Base-by-base conservation (phyloP, 2,113 vertebrate genomes). In the Triplophysa tibetana region DNA sequence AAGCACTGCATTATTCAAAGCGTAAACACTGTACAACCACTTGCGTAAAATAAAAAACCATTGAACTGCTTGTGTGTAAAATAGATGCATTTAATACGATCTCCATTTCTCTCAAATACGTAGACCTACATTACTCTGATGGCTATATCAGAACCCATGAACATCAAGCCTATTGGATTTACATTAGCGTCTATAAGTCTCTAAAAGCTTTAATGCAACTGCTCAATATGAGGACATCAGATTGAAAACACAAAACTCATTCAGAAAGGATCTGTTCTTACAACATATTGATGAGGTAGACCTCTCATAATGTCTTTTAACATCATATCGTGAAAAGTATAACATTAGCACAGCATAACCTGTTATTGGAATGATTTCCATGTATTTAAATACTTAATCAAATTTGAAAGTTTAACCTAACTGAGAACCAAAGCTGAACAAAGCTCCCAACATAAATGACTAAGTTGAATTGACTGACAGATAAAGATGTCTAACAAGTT, bases 1-100 rank as follows among this genome's bases (percentile, higher is more conserved):
- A 5, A 14, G 62, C 26, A 29, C 48, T 70, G 50, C 29, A 81
- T 78, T 83, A 86, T 84, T 85, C 60, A 85, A 54, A 43, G 69
- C 67, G 4, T 56, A 24, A 48, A 26, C 45, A 16, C 21, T 21
- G 19, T 29, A 38, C 33, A 38, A 38, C 33, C 33, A 38, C 33
- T 38, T 38, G 33, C 33, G 33, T 7, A 38, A 74, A 60, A n/a
- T 8, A 65, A 41, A n/a, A 76, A 50, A 2, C 63, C n/a, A 75
- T 16, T 72, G 17, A 5, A 56, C 52, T 56, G 52, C 52, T 38
- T 38, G 33, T 38, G 33, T 38, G 33, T 38, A 38, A 6, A 38
- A 7, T 7, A 38, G 33, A 1, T 8, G 33, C 33, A 38, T 38
- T 38, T 38, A 38, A 38, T 0, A 38, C 33, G 6, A 38, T 45